Evolutionary conservation across 2,888 invertebrate species (phyloP).

Genomic region (Tribolium freemani): DNA sequence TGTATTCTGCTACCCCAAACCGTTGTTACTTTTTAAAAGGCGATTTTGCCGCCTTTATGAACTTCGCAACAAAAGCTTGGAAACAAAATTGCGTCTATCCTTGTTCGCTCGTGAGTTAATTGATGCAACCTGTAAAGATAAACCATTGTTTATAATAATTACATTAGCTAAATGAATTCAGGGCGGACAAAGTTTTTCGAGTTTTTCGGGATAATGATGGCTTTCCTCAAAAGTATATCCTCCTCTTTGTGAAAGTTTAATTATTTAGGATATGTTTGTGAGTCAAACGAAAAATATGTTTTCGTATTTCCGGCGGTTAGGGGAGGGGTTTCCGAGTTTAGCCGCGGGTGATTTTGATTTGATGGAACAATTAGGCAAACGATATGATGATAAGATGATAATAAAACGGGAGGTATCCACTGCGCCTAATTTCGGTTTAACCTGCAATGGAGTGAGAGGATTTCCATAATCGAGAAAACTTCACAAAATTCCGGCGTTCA

Average conservation of each 20-base stretch:
- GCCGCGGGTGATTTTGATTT: constrained; percentile 20
- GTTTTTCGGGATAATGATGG: neutral
- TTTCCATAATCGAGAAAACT: constrained; percentile 33
- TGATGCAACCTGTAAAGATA: neutral
- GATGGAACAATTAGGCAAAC: constrained; percentile 21
- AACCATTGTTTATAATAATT: neutral
- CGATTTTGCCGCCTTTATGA: neutral
- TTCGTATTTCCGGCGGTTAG: neutral
- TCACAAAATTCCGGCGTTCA: constrained; percentile 21
- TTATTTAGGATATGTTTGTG: neutral
- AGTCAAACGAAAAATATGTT: constrained; percentile 4
- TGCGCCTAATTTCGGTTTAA: neutral
- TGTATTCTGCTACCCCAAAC: neutral
- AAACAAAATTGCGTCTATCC: neutral
- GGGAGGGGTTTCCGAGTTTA: neutral
- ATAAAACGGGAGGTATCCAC: constrained; percentile 1
- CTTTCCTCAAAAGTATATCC: neutral
- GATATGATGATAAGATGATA: constrained; percentile 24
- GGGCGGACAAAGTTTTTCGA: neutral
- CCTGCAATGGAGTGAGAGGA: constrained; percentile 14
- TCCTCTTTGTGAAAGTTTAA: neutral
- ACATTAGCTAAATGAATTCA: neutral
- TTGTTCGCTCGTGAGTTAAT: neutral
- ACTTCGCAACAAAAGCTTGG: neutral
- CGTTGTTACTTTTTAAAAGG: neutral